Base-by-base conservation (phyloP, 1,140 invertebrate species). In the Drosophila sulfurigaster region DNA sequence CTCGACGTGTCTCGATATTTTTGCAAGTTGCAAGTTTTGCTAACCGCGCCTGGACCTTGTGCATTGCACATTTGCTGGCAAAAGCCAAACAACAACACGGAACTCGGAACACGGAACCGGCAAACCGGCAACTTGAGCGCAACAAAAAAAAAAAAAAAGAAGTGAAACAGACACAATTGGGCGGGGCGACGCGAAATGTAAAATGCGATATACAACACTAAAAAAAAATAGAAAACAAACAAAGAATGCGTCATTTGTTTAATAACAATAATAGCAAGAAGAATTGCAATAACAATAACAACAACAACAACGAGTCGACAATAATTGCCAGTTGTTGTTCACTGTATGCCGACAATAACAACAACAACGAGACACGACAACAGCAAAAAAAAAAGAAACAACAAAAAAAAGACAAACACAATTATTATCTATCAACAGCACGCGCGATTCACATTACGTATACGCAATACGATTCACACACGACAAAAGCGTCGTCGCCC, bases 381-480 rank as follows among this genome's bases (percentile, higher is more conserved):
- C 28, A 54, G 13, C 11, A 51, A 51, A 51, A 28, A 51, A 51
- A 28, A 28, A 51, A 64, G 45, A 11, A 73, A 8, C n/a, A 38
- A 64, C 13, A 67, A 35, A 35, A n/a, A 25, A 46, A 7, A 78
- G 52, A 46, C 45, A 62, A 63, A 54, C 16, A 66, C 20, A 43
- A 64, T 58, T 69, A 49, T 59, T 62, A 68, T 78, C 70, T 74
- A 68, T 58, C 59, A 70, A 48, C 69, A 70, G 64, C 71, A 82
- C 80, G 75, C 79, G 80, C 72, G 68, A 15, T 38, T 54, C 52
- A 79, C 75, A 73, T 82, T 82, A 82, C 80, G 80, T 79, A 82
- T 82, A 82, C 80, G 80, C 63, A 82, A 82, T 63, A 28, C 52
- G 62, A 70, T 66, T 56, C 30, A 25, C 30, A 25, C 30, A 30